Conservation (phyloP, 2,797 vertebrate genomes). For the Craterocephalus amniculus region DNA sequence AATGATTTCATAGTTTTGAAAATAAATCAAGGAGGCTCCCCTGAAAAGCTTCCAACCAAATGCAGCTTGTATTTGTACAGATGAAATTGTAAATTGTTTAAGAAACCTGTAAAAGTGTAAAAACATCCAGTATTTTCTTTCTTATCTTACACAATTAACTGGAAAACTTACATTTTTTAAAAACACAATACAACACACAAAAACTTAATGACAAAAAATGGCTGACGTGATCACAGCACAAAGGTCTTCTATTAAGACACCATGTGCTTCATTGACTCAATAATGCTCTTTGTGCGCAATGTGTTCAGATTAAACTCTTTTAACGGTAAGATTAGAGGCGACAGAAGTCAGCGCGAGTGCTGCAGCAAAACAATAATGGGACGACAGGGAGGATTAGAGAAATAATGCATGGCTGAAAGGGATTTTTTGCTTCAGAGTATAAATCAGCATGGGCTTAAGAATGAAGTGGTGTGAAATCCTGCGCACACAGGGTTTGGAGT, state of each 20-base stretch:
- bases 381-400: conserved; percentile 54
- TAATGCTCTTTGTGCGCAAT: conserved; percentile 47
- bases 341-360: conserved; percentile 34
- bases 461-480: conserved; percentile 52
- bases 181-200: not conserved
- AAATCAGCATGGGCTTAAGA: conserved; percentile 51
- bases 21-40: not conserved
- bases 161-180: conserved; percentile 2
- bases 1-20: not conserved
- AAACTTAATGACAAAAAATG: conserved; percentile 10
- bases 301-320: conserved; percentile 43
- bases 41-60: not conserved
- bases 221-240: conserved; percentile 9
- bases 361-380: conserved; percentile 50
- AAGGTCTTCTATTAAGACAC: conserved; percentile 18
- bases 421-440: conserved; percentile 57
- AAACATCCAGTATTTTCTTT: not conserved
- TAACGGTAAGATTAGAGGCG: conserved; percentile 50
- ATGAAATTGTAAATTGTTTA: too few relatives aligned
- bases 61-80: not conserved
- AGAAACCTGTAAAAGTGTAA: not conserved
- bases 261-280: conserved; percentile 49
- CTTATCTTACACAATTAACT: not conserved
- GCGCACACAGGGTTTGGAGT: conserved; percentile 17
- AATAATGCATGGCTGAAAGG: conserved; percentile 58